Percentiles rank a stretch among this genome's conserved stretches.
Evolutionary conservation across 2,113 vertebrate species (phyloP).

Genomic region (Prietella phreatophila): DNA sequence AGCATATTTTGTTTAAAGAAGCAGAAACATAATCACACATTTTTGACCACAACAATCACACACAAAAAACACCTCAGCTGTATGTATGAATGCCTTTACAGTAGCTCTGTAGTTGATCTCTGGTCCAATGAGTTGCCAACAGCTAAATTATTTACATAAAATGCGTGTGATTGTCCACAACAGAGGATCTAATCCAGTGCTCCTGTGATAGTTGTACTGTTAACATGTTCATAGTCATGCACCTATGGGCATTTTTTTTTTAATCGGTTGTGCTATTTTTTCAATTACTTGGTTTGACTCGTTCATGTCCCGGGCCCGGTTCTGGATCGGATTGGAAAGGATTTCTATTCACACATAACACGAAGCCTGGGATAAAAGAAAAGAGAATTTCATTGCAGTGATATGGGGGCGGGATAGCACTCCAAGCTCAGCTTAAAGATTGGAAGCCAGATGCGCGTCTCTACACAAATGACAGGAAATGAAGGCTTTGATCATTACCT

Average conservation of each 20-base stretch:
- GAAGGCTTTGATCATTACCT: constrained; percentile 42
- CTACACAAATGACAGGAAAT: constrained; percentile 33
- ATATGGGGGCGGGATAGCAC: background rate
- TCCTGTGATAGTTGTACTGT: background rate
- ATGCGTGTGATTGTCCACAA: background rate
- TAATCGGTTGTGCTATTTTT: too few species aligned
- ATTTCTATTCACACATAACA: background rate
- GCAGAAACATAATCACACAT: too few species aligned
- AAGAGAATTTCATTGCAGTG: background rate
- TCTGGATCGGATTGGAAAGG: background rate
- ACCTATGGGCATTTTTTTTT: background rate
- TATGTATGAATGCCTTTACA: too few species aligned
- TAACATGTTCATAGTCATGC: background rate
- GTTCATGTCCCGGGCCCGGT: too few species aligned
- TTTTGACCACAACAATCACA: too few species aligned
- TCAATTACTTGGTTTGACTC: background rate
- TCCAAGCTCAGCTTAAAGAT: constrained; percentile 20
- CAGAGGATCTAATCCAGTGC: background rate
- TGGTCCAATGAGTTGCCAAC: background rate
- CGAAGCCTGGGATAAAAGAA: constrained; percentile 4
- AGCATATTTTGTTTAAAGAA: too few species aligned
- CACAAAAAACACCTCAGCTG: too few species aligned
- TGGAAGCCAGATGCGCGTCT: constrained; percentile 7
- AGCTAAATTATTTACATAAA: background rate
- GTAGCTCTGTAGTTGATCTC: background rate